Conservation (phyloP, 2,113 vertebrate species). For the Oreochromis spilurus region DNA sequence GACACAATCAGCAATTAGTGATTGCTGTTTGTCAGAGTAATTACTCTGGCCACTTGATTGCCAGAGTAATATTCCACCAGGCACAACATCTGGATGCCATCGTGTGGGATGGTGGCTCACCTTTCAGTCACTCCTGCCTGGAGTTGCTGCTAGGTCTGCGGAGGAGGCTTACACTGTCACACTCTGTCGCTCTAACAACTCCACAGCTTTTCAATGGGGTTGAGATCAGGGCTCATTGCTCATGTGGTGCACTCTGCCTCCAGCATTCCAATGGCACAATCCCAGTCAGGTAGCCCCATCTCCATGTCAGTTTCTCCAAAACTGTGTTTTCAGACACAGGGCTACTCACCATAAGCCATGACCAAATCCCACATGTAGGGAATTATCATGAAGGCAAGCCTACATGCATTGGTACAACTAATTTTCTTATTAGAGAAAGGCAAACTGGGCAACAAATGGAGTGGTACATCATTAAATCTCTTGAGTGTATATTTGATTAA, state of each 20-base stretch:
- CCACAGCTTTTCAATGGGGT: background rate
- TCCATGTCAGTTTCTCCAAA: background rate
- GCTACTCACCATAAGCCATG: background rate
- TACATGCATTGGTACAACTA: background rate
- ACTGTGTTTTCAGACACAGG: background rate
- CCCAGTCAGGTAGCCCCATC: background rate
- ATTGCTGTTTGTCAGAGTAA: no score
- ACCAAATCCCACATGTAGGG: background rate
- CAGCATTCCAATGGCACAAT: background rate
- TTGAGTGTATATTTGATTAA: background rate
- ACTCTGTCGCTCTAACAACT: background rate
- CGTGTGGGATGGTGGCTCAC: background rate
- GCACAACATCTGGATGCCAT: background rate
- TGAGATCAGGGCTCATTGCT: background rate
- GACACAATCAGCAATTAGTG: no score
- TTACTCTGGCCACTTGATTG: no score
- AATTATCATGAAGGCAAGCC: background rate
- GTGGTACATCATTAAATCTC: background rate
- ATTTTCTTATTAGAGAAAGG: background rate
- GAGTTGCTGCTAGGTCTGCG: background rate
- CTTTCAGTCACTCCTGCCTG: background rate
- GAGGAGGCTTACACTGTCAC: background rate
- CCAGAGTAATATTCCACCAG: background rate
- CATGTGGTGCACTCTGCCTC: background rate
- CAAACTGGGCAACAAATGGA: background rate